Evolutionary conservation across 2,888 invertebrate species (phyloP).

Genomic region (Encarsia formosa): DNA sequence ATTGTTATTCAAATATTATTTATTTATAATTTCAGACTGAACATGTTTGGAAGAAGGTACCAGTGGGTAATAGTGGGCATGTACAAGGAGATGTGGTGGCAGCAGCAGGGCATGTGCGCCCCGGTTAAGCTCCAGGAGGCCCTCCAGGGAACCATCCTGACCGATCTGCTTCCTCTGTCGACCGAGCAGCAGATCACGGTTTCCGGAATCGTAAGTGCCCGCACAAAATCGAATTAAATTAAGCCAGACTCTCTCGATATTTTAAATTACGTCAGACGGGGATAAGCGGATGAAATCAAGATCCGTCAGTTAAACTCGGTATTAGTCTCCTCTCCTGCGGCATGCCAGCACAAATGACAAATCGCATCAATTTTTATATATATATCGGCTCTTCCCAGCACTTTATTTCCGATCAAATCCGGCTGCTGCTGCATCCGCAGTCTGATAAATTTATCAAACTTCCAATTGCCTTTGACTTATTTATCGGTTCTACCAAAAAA

Average conservation of each 20-base stretch:
- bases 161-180: constrained; percentile 81
- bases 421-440: too few species aligned
- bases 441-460: too few species aligned
- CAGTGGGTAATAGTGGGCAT: constrained; percentile 94
- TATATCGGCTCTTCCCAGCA: too few species aligned
- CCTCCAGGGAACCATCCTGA: constrained; percentile 82
- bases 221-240: constrained; percentile 4
- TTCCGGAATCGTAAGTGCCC: constrained; percentile 80
- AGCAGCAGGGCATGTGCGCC: constrained; percentile 43
- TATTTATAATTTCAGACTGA: too few species aligned
- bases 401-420: too few species aligned
- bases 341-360: too few species aligned
- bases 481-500: too few species aligned
- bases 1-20: too few species aligned
- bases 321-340: constrained; percentile 10
- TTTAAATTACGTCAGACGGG: constrained; percentile 8
- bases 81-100: constrained; percentile 74
- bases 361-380: too few species aligned
- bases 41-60: constrained; percentile 87
- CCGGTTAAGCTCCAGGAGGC: constrained; percentile 67
- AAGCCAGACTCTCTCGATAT: constrained; percentile 7
- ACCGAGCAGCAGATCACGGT: constrained; percentile 83
- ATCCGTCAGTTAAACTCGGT: constrained; percentile 6
- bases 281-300: too few species aligned
- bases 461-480: too few species aligned